These are phyloP conservation scores for Radopholus similis DNA, from an alignment of 1,140 invertebrate species.

Conservation along the genomic window DNA sequence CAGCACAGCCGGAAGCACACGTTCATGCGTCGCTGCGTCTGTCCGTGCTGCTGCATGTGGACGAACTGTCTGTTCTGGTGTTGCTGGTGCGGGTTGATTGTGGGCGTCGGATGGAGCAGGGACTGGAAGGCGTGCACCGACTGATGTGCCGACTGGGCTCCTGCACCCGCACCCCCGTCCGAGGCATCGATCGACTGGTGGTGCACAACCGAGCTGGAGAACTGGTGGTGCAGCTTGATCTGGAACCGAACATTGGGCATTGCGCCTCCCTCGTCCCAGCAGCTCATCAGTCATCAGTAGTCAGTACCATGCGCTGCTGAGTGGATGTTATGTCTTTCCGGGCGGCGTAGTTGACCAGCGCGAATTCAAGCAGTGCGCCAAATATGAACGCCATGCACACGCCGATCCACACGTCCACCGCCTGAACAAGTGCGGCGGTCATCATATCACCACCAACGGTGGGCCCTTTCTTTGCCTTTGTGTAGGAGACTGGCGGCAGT, in stretches of 20 bases:
- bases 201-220: neutral
- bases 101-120: slow-evolving; percentile 14
- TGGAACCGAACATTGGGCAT: slow-evolving; percentile 12
- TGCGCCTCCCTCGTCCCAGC: neutral
- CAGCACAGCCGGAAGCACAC: slow-evolving; percentile 45
- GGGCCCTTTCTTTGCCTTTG: slow-evolving; percentile 68
- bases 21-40: neutral
- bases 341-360: slow-evolving; percentile 90
- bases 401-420: slow-evolving; percentile 57
- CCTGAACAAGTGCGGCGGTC: slow-evolving; percentile 61
- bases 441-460: neutral
- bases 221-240: slow-evolving; percentile 29
- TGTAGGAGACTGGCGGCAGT: slow-evolving; percentile 89
- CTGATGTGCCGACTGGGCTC: neutral
- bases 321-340: slow-evolving; percentile 70
- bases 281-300: slow-evolving; percentile 14
- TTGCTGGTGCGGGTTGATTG: neutral
- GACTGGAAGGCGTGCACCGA: slow-evolving; percentile 8
- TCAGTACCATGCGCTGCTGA: slow-evolving; percentile 38
- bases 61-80: neutral
- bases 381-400: slow-evolving; percentile 76
- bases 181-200: slow-evolving; percentile 1
- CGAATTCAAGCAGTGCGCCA: slow-evolving; percentile 67
- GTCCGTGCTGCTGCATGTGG: neutral
- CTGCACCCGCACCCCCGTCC: slow-evolving; percentile 1